Evolutionary conservation across 2,888 invertebrate genomes (phyloP).

Genomic region (Calameuta pallipes): DNA sequence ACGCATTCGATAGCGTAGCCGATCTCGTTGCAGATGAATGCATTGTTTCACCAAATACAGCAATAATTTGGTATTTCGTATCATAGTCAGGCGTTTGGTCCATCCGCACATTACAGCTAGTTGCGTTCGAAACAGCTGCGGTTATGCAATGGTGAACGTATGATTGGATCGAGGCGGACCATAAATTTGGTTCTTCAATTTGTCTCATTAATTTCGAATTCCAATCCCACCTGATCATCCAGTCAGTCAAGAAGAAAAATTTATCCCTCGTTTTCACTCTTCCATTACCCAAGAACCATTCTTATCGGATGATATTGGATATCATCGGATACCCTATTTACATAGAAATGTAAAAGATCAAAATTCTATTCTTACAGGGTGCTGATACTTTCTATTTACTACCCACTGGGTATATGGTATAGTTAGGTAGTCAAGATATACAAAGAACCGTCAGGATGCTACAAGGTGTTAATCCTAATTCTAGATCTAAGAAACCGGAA

Average conservation of each 20-base stretch:
- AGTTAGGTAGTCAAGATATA: not conserved
- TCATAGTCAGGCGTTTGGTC: not conserved
- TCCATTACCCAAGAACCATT: too few relatives aligned
- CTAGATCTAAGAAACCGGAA: not conserved
- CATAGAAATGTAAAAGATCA: not conserved
- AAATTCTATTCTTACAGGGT: not conserved
- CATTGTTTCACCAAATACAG: not conserved
- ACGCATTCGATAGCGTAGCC: not conserved
- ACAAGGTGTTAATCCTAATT: not conserved
- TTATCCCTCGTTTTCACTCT: too few relatives aligned
- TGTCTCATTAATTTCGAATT: not conserved
- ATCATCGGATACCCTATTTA: too few relatives aligned
- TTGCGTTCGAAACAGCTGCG: not conserved
- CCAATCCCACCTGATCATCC: not conserved
- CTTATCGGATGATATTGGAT: not conserved
- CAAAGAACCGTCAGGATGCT: not conserved
- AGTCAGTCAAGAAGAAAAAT: not conserved
- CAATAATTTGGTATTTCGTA: conserved; percentile 3
- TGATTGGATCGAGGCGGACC: not conserved
- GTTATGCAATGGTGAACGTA: not conserved
- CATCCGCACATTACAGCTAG: not conserved
- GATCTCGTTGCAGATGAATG: not conserved
- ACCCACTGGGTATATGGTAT: too few relatives aligned
- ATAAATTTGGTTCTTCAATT: not conserved
- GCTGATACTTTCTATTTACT: not conserved